Conservation (phyloP, 2,797 vertebrate species). For the Sebastes trivittatus region DNA sequence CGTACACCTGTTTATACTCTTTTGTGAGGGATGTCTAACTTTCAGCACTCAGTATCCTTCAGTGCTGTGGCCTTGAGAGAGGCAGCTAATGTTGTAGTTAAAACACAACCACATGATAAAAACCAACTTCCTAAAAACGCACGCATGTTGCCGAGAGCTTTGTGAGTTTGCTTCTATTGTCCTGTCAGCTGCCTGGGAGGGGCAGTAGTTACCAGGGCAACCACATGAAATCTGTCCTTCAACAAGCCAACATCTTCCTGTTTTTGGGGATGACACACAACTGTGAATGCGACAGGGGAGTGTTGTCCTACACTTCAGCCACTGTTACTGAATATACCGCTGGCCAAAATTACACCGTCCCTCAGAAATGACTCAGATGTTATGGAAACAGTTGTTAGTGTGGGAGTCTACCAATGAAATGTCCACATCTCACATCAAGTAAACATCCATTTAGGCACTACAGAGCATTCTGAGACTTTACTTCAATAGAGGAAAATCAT, state of each 20-base stretch:
- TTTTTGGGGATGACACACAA: slow-evolving; percentile 65
- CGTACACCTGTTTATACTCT: slow-evolving; percentile 32
- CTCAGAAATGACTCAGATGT: slow-evolving; percentile 24
- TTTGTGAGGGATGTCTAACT: slow-evolving; percentile 4
- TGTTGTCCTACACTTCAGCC: neutral
- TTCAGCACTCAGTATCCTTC: neutral
- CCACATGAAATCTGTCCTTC: slow-evolving; percentile 21
- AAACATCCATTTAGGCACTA: neutral
- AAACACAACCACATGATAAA: slow-evolving; percentile 25
- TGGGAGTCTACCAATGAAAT: neutral
- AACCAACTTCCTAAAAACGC: slow-evolving; percentile 65
- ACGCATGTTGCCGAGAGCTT: neutral
- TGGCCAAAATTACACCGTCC: slow-evolving; percentile 1
- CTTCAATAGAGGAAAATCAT: too few relatives aligned
- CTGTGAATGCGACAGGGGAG: neutral
- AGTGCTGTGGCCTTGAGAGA: slow-evolving; percentile 18
- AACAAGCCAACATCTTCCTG: slow-evolving; percentile 58
- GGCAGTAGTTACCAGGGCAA: slow-evolving; percentile 31
- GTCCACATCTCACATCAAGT: neutral
- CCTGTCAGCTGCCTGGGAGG: slow-evolving; percentile 17
- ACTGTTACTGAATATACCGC: neutral
- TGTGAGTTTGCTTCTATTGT: slow-evolving; percentile 35
- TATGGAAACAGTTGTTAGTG: slow-evolving; percentile 21
- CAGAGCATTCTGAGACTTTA: neutral
- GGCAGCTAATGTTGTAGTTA: neutral